These are phyloP conservation scores for Tinea pellionella DNA, from an alignment of 2,888 invertebrate species.

Conservation along the genomic window DNA sequence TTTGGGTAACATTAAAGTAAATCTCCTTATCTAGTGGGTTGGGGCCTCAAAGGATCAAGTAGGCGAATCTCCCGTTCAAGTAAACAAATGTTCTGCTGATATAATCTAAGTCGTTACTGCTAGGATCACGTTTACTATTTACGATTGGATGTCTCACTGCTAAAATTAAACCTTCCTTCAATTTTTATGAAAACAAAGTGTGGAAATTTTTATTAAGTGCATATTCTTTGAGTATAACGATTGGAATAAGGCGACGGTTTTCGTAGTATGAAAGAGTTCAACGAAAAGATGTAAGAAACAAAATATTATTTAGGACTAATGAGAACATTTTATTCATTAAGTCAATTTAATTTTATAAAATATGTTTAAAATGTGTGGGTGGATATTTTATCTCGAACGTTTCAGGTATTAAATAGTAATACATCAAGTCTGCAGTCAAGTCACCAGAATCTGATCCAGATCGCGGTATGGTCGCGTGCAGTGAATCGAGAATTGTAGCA, in stretches of 20 bases:
- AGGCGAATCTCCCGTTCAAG: constrained; percentile 9
- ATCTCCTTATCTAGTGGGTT: constrained; percentile 6
- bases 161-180: too few relatives aligned
- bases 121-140: constrained; percentile 1
- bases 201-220: not conserved
- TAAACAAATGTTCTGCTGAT: constrained; percentile 6
- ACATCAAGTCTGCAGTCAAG: not conserved
- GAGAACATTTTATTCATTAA: not conserved
- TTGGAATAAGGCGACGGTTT: not conserved
- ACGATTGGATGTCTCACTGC: not conserved
- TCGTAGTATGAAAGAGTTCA: not conserved
- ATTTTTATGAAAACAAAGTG: not conserved
- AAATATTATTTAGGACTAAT: too few relatives aligned
- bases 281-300: not conserved
- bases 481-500: constrained; percentile 13
- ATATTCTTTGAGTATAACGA: too few relatives aligned
- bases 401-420: not conserved
- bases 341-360: not conserved
- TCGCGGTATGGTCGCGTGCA: constrained; percentile 8
- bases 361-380: not conserved
- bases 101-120: not conserved
- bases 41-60: constrained; percentile 1
- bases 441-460: constrained; percentile 11
- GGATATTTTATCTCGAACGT: not conserved
- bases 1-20: not conserved